Evolutionary conservation across 2,888 invertebrate genomes (phyloP), one percentile per base, ranked within the genome.

Genomic region (Dinocampus coccinellae): DNA sequence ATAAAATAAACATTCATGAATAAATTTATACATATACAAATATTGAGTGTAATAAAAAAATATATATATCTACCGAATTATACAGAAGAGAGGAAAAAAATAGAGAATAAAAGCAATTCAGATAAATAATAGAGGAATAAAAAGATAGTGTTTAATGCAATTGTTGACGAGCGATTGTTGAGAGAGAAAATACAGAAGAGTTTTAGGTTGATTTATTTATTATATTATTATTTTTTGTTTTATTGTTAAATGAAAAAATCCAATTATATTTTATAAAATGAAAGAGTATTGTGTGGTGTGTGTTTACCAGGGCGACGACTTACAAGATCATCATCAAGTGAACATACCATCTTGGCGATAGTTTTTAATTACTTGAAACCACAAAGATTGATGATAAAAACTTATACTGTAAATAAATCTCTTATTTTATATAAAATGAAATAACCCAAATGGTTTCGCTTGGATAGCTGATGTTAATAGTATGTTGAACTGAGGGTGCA

Each of bases 231-330:
- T 47, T 47, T n/a, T 4, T n/a, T n/a, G 47, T 36, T 58, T 64
- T 65, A 10, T 10, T 55, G 16, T 55, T 24, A 55, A 55, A 16
- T 58, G 22, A 26, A 36, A 64, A 3, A 53, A n/a, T 53, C 29
- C n/a, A n/a, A n/a, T n/a, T n/a, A n/a, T n/a, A n/a, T n/a, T n/a
- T n/a, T n/a, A n/a, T n/a, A n/a, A n/a, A n/a, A n/a, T n/a, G n/a
- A n/a, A n/a, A n/a, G n/a, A n/a, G n/a, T n/a, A n/a, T n/a, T 22
- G 39, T 53, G 76, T 78, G 78, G 81, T 83, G 84, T 81, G 79
- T 78, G 82, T 86, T 87, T 87, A 87, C 87, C 86, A 86, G 84
- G 84, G 81, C 83, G 85, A 81, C 85, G 85, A 87, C 87, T 87
- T 87, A 87, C 87, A 80, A 87, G 85, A 86, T 86, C 85, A 86